A percentile compares a stretch with the other conserved stretches of the same genome.
Conservation (phyloP, 2,888 invertebrate genomes). For the Drosophila tanythrix region DNA sequence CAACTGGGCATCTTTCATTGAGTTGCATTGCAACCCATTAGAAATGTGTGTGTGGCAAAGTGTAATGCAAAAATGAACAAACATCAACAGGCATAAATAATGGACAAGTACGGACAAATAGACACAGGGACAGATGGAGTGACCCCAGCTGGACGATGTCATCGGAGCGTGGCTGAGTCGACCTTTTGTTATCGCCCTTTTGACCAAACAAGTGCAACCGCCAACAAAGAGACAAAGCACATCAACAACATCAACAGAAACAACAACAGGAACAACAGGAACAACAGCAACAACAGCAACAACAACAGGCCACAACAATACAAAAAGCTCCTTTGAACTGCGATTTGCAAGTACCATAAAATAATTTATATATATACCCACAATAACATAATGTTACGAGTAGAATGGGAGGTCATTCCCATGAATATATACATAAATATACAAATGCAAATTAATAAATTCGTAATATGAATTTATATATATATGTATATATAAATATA, state of each 20-base stretch:
- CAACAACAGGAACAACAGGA: not conserved
- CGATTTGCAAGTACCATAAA: slow-evolving; percentile 43
- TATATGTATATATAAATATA: no score
- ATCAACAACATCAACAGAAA: slow-evolving; percentile 40
- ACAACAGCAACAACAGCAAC: slow-evolving; percentile 5
- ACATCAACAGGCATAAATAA: slow-evolving; percentile 68
- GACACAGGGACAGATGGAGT: not conserved
- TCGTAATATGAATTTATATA: not conserved
- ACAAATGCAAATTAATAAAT: not conserved
- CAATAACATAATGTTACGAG: not conserved
- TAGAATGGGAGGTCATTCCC: not conserved
- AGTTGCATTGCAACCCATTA: not conserved
- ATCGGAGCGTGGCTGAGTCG: slow-evolving; percentile 37
- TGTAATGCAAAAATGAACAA: slow-evolving; percentile 65
- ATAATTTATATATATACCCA: not conserved
- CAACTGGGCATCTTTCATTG: not conserved
- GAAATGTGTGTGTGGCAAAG: slow-evolving; percentile 24
- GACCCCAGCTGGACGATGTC: slow-evolving; percentile 15
- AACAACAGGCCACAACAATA: slow-evolving; percentile 37
- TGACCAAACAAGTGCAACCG: slow-evolving; percentile 71
- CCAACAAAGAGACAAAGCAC: slow-evolving; percentile 65
- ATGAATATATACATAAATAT: not conserved
- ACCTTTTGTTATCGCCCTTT: slow-evolving; percentile 72
- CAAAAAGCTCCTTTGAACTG: slow-evolving; percentile 69
- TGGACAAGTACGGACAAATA: slow-evolving; percentile 33